Conservation (phyloP, 2,888 invertebrate genomes). For the Pterostichus niger region DNA sequence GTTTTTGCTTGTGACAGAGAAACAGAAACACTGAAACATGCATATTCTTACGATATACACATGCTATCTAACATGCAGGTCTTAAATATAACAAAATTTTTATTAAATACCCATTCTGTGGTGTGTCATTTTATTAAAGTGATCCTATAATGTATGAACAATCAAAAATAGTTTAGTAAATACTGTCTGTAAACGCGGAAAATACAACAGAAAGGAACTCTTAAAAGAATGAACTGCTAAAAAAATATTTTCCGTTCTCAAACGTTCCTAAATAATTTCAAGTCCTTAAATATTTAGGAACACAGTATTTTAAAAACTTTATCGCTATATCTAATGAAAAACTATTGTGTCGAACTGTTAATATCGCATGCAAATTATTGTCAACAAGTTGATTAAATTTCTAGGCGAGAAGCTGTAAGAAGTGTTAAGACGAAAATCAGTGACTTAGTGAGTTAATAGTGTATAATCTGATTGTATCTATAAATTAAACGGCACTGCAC, state of each 20-base stretch:
- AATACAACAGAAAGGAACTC: background rate
- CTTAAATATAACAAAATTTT: slow-evolving; percentile 10
- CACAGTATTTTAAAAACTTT: too few relatives aligned
- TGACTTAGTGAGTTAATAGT: slow-evolving; percentile 42
- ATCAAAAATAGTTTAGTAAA: background rate
- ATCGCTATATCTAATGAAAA: background rate
- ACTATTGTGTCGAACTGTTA: background rate
- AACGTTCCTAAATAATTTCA: too few relatives aligned
- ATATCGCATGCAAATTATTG: slow-evolving; percentile 24
- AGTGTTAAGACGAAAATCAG: slow-evolving; percentile 28
- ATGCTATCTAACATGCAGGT: slow-evolving; percentile 38
- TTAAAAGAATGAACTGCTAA: background rate
- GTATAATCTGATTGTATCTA: slow-evolving; percentile 46
- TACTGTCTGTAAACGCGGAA: background rate
- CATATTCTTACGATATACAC: slow-evolving; percentile 65
- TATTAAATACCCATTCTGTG: background rate
- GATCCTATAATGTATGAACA: slow-evolving; percentile 2
- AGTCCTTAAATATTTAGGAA: too few relatives aligned
- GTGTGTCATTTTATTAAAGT: too few relatives aligned
- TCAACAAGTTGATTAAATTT: slow-evolving; percentile 29
- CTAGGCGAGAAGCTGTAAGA: slow-evolving; percentile 38
- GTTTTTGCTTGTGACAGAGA: slow-evolving; percentile 73
- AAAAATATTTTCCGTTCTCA: background rate
- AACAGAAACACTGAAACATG: slow-evolving; percentile 73
- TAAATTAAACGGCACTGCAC: slow-evolving; percentile 62